A percentile compares a stretch with the other conserved stretches of the same genome.
Evolutionary conservation across 2,797 vertebrate species (phyloP).

Genomic region (Sparus aurata): DNA sequence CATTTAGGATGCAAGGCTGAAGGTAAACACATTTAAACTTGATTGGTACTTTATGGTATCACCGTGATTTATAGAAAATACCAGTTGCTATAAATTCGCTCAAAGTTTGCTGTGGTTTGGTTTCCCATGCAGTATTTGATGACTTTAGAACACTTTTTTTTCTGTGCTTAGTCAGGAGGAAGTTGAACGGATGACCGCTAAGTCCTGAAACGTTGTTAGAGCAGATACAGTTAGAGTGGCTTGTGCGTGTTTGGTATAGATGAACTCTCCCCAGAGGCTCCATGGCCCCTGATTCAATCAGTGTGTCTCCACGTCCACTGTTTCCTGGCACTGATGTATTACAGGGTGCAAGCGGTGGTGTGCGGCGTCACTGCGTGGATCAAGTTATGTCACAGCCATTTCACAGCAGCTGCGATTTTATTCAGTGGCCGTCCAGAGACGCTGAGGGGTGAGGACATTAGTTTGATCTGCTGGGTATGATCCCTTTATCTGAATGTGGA

Average conservation of each 20-base stretch:
- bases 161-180: slow-evolving; percentile 45
- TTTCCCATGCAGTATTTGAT: slow-evolving; percentile 5
- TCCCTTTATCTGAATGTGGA: slow-evolving; percentile 82
- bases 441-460: slow-evolving; percentile 81
- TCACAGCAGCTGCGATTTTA: slow-evolving; percentile 76
- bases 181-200: slow-evolving; percentile 67
- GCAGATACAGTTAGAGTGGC: slow-evolving; percentile 56
- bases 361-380: slow-evolving; percentile 82
- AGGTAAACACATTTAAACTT: slow-evolving; percentile 22
- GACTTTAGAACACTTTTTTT: slow-evolving; percentile 31
- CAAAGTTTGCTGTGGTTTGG: slow-evolving; percentile 13
- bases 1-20: slow-evolving; percentile 20
- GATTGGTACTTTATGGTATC: background rate
- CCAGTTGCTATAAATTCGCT: background rate
- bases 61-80: background rate
- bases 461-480: slow-evolving; percentile 78
- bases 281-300: slow-evolving; percentile 85
- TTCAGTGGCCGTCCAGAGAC: slow-evolving; percentile 73
- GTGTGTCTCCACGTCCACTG: slow-evolving; percentile 75
- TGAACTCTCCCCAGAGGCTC: slow-evolving; percentile 80
- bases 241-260: slow-evolving; percentile 67
- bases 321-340: slow-evolving; percentile 89
- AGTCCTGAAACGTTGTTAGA: slow-evolving; percentile 76
- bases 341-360: slow-evolving; percentile 75
- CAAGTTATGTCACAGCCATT: slow-evolving; percentile 86